These are phyloP conservation scores for Acanthopleura granulata DNA, from an alignment of 2,888 invertebrate species.

Conservation along the genomic window DNA sequence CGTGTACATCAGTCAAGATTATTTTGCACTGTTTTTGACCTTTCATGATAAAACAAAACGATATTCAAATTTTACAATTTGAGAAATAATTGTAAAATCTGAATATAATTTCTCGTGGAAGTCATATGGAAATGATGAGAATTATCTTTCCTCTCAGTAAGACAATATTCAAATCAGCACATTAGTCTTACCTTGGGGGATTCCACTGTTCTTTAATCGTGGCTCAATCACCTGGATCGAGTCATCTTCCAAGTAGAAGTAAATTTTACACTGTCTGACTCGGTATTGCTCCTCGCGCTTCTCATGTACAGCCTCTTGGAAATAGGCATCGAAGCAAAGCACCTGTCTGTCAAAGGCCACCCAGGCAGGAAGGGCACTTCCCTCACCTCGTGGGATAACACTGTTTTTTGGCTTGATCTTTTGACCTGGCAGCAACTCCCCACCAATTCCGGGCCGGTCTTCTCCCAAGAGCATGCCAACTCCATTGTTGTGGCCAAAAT, in stretches of 20 bases:
- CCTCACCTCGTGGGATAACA: conserved; percentile 81
- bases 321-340: conserved; percentile 82
- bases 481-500: conserved; percentile 74
- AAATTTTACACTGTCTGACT: conserved; percentile 85
- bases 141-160: too few species aligned
- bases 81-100: too few species aligned
- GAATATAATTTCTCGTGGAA: too few species aligned
- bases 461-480: conserved; percentile 74
- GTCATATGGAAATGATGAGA: too few species aligned
- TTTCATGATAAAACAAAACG: too few species aligned
- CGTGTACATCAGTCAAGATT: too few species aligned
- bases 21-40: too few species aligned
- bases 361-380: conserved; percentile 85
- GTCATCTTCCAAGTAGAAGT: conserved; percentile 91
- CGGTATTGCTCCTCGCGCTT: conserved; percentile 78
- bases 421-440: conserved; percentile 73
- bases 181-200: conserved; percentile 80
- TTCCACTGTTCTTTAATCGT: conserved; percentile 84
- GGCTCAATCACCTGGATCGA: conserved; percentile 90
- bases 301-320: conserved; percentile 85
- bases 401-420: conserved; percentile 76
- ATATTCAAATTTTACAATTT: too few species aligned
- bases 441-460: conserved; percentile 76
- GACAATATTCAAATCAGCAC: neutral
- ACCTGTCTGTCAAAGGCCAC: conserved; percentile 89